These are phyloP conservation scores for Brienomyrus brachyistius DNA, from an alignment of 2,113 vertebrate genomes.

Conservation along the genomic window DNA sequence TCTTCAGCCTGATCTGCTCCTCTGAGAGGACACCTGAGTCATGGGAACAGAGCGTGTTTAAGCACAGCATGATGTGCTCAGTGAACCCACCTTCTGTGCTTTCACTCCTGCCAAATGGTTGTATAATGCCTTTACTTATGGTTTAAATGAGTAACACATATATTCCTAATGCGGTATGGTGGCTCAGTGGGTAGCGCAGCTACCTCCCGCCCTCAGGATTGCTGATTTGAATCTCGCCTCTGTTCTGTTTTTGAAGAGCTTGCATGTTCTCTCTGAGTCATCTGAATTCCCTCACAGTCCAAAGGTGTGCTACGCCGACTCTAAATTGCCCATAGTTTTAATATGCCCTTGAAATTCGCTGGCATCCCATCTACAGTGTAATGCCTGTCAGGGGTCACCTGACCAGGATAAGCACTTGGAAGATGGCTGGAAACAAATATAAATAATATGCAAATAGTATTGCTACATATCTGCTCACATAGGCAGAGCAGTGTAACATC, in stretches of 20 bases:
- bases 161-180: not conserved
- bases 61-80: not conserved
- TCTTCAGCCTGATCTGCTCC: slow-evolving; percentile 90
- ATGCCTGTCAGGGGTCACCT: not conserved
- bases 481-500: not conserved
- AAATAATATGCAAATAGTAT: not conserved
- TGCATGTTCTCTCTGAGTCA: not conserved
- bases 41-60: not conserved
- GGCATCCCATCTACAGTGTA: not conserved
- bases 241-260: not conserved
- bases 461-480: not conserved
- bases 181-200: not conserved
- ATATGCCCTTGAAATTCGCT: not conserved
- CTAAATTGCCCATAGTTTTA: not conserved
- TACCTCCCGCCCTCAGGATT: not conserved
- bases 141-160: not conserved
- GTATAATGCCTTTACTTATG: not conserved
- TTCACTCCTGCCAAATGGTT: not conserved
- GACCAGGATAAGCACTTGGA: not conserved
- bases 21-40: slow-evolving; percentile 83
- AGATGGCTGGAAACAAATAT: not conserved
- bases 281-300: not conserved
- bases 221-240: not conserved
- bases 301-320: not conserved
- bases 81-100: not conserved